Evolutionary conservation across 2,113 vertebrate genomes (phyloP), one percentile per base, ranked within the genome.

Genomic region (Nesoenas mayeri): DNA sequence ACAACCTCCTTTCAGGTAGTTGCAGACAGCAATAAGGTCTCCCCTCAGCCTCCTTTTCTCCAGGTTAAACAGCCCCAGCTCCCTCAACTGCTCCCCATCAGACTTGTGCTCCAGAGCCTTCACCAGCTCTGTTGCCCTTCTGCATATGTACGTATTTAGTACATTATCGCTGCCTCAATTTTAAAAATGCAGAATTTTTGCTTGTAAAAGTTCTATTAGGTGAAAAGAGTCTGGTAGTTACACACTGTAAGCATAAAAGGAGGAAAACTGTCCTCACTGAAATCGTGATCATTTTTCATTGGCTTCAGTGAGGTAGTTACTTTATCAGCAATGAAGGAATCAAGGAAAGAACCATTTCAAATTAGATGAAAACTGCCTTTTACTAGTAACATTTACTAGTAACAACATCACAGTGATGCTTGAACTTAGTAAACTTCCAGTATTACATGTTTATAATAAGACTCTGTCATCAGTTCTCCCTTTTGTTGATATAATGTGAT

Each of bases 211-310:
- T 3, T 82, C 3, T 31, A 18, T 29, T 56, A 40, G 3, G 8
- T 32, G 34, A 67, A 40, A 53, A 50, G 32, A 72, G 13, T 36
- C 31, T 32, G 10, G 14, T 3, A 70, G 29, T 44, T 50, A 34
- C 38, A 32, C 11, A 40, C 2, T 0, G 0, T 3, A 8, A 32
- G 18, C 2, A n/a, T 3, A 28, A 42, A 51, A 22, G 16, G 8
- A 66, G 18, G 36, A 31, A 84, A 19, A 1, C 4, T 24, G 17
- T 17, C 5, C 40, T 71, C 7, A 1, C 32, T 38, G 47, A 66
- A 70, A 73, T 5, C 10, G 8, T 18, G 25, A 32, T 15, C 6
- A 31, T 54, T 71, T 34, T 69, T 15, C 20, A 60, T 38, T 50
- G 2, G 2, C 2, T 69, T 80, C 34, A 42, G 14, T 31, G 36